Conservation (phyloP, 2,113 vertebrate genomes). For the Ammospiza caudacuta region DNA sequence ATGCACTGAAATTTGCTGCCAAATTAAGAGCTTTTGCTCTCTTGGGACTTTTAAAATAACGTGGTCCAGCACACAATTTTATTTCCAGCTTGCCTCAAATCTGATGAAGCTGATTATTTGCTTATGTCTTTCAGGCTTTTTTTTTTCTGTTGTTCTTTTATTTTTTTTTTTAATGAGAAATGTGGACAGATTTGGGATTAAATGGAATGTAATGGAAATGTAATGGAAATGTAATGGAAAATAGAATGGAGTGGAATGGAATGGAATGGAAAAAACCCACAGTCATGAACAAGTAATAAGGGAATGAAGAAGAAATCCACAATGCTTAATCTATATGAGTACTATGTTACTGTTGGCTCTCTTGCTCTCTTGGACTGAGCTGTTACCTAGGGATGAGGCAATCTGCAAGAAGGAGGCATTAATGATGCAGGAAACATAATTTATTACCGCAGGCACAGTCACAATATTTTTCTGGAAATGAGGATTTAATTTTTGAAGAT, state of each 20-base stretch:
- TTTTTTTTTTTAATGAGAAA: background rate
- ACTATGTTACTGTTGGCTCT: background rate
- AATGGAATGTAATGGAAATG: background rate
- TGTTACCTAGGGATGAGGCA: background rate
- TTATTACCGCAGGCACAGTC: background rate
- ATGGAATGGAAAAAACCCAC: background rate
- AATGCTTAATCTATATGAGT: background rate
- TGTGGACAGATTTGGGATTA: background rate
- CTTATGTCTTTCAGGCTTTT: background rate
- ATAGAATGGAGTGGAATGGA: background rate
- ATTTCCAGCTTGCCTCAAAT: background rate
- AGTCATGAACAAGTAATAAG: background rate
- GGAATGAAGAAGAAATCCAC: background rate
- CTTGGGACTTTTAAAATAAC: constrained; percentile 35
- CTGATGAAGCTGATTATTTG: background rate
- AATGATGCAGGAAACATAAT: background rate
- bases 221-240: no score
- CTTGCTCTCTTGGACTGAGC: background rate
- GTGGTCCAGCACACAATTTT: background rate
- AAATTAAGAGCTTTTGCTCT: constrained; percentile 49
- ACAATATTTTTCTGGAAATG: background rate
- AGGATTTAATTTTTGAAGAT: background rate
- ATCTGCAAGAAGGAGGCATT: background rate
- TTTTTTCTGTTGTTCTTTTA: background rate
- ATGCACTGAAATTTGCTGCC: constrained; percentile 50